Base-by-base conservation (phyloP, 2,888 invertebrate species). In the Dolichopus griseipennis region DNA sequence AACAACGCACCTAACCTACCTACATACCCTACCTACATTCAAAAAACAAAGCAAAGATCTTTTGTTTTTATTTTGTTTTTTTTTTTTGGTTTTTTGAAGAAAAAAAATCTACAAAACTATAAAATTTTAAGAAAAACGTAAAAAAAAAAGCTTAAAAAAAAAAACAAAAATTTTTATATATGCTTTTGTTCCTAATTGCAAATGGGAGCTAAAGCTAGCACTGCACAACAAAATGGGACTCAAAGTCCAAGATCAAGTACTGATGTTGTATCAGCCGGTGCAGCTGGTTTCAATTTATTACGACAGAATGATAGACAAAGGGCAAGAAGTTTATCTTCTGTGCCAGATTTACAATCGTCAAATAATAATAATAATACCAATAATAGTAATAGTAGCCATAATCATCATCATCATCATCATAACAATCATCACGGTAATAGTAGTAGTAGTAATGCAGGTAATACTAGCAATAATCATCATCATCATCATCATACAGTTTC, bases 311-410 rank as follows among this genome's bases (percentile, higher is more conserved):
- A 92, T 78, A 84, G 93, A 73, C 92, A 93, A 82, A 85, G 93
- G 73, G 92, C 93, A 66, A 85, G 92, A 71, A 92, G 92, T 52
- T 81, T 93, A 73, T 92, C 92, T 68, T 92, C 92, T 69, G 92
- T 93, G 72, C 92, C 92, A 20, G 92, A 92, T 78, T 83, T 91
- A 73, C 84, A 82, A 73, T 77, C 80, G 65, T 78, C 79, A 72
- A 78, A 77, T 68, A 69, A 69, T 52, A 71, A 70, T 61, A 68
- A 67, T 64, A 79, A 37, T 77, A 77, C 61, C 75, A 66, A 70
- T 12, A 52, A 37, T 20, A 67, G 66, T 22, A 72, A 72, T 68
- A 72, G 70, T 52, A 73, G 72, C 66, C 72, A 73, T 71, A 71
- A 70, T 64, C 70, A 68, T 65, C 70, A 70, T 70, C 70, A 67